Conservation (phyloP, 2,888 invertebrate genomes). For the Hesperia comma region DNA sequence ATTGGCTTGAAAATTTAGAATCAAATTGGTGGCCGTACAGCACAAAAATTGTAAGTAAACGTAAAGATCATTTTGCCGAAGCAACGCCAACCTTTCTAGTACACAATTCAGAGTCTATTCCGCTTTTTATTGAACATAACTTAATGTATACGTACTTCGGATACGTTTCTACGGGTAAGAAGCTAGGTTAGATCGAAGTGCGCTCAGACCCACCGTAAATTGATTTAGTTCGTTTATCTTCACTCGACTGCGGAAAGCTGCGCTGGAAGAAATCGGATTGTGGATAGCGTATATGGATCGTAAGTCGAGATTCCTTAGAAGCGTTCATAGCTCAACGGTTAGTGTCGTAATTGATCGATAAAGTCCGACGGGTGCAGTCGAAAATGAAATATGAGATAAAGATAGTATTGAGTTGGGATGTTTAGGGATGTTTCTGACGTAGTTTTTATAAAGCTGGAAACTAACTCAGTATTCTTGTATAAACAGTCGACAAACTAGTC, state of each 20-base stretch:
- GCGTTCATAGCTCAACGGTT: neutral
- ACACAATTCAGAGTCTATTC: neutral
- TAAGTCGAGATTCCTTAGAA: conserved; percentile 10
- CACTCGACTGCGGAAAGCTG: conserved; percentile 34
- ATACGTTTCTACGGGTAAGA: conserved; percentile 9
- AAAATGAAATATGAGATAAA: neutral
- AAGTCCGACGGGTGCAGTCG: neutral
- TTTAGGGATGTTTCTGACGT: too few species aligned
- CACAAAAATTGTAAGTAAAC: neutral
- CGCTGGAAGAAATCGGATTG: conserved; percentile 32
- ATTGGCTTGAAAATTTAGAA: too few species aligned
- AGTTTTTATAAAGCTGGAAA: too few species aligned
- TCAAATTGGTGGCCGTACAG: too few species aligned
- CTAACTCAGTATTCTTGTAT: too few species aligned
- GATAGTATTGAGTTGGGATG: neutral
- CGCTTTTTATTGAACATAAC: neutral
- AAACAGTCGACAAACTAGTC: too few species aligned
- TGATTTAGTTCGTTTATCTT: conserved; percentile 47
- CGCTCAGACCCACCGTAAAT: conserved; percentile 51
- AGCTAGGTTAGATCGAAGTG: conserved; percentile 20
- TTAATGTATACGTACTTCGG: neutral
- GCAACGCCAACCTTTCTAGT: neutral
- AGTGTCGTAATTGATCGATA: neutral
- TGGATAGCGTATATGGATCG: conserved; percentile 32
- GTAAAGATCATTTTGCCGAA: neutral